Evolutionary conservation across 2,113 vertebrate genomes (phyloP).

Genomic region (Oncorhynchus gorbuscha): DNA sequence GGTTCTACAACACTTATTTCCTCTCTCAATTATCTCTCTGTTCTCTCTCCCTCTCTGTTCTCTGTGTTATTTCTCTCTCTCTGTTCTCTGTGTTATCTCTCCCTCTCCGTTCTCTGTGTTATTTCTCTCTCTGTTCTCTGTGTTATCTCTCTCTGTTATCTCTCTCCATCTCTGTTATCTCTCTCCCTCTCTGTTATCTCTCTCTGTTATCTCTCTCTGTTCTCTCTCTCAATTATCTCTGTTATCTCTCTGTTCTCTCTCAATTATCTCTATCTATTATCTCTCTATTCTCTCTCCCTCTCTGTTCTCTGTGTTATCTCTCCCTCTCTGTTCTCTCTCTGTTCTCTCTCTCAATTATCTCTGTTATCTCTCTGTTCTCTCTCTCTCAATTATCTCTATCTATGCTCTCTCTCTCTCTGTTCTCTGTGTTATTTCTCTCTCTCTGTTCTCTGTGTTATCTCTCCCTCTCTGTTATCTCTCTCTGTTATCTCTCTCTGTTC

Average conservation of each 20-base stretch:
- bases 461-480: neutral
- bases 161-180: too few relatives aligned
- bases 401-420: too few relatives aligned
- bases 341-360: neutral
- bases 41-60: neutral
- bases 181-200: neutral
- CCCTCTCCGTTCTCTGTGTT: too few relatives aligned
- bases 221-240: too few relatives aligned
- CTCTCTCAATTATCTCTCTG: neutral
- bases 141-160: too few relatives aligned
- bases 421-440: neutral
- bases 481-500: neutral
- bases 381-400: neutral
- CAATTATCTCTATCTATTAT: too few relatives aligned
- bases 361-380: neutral
- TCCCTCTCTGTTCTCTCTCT: too few relatives aligned
- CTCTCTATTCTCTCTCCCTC: too few relatives aligned
- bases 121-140: too few relatives aligned
- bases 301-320: neutral
- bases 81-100: neutral
- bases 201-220: neutral
- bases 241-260: too few relatives aligned
- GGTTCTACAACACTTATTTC: neutral
- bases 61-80: neutral
- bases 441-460: neutral